Conservation (phyloP, 2,888 invertebrate species). For the Eupithecia dodoneata region DNA sequence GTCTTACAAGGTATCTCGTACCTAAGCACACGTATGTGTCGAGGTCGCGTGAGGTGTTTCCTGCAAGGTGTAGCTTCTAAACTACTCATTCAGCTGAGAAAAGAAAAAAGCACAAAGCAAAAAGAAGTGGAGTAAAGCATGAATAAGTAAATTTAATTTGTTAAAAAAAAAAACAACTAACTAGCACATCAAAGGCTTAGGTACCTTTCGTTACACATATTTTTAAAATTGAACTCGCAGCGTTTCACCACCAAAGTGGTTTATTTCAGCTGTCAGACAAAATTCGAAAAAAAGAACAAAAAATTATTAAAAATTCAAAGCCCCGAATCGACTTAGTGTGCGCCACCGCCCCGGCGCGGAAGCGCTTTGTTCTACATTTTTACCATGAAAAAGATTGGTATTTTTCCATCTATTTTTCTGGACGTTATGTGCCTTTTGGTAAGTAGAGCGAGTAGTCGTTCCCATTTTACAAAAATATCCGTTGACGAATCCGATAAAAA, state of each 20-base stretch:
- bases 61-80: not conserved
- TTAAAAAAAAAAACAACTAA: not conserved
- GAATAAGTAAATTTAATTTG: not conserved
- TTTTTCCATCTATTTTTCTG: conserved; percentile 18
- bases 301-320: conserved; percentile 42
- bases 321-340: conserved; percentile 42
- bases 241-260: conserved; percentile 35
- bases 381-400: conserved; percentile 27
- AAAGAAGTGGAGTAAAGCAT: not conserved
- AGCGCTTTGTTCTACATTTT: conserved; percentile 38
- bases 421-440: not conserved
- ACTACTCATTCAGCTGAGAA: not conserved
- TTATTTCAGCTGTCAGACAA: conserved; percentile 37
- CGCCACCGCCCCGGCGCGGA: conserved; percentile 29
- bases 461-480: not conserved
- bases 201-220: not conserved
- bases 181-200: not conserved
- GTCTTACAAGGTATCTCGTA: not conserved
- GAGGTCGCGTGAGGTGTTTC: not conserved
- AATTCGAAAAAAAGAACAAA: conserved; percentile 37
- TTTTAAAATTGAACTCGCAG: conserved; percentile 18
- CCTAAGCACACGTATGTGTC: not conserved
- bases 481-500: not conserved
- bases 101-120: not conserved
- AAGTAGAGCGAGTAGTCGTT: not conserved